Conservation (phyloP, 1,140 invertebrate species). For the Cardiocondyla obscurior region DNA sequence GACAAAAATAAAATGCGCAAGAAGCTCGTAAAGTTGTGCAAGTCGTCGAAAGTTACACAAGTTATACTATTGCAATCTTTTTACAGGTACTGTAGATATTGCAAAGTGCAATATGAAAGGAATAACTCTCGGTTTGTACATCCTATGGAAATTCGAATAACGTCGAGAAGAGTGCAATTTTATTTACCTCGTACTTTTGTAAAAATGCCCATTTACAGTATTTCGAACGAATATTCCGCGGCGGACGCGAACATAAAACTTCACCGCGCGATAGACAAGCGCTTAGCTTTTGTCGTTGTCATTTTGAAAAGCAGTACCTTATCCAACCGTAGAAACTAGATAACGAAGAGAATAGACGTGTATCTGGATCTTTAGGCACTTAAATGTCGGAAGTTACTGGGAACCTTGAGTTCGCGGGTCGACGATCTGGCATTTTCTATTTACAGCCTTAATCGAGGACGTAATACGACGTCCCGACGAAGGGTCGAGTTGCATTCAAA, state of each 20-base stretch:
- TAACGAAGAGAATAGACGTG: slow-evolving; percentile 66
- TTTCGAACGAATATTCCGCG: slow-evolving; percentile 1
- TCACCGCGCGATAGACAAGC: not conserved
- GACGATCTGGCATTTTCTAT: slow-evolving; percentile 64
- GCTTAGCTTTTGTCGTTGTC: slow-evolving; percentile 1
- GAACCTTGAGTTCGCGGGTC: slow-evolving; percentile 65
- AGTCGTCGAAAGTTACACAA: not conserved
- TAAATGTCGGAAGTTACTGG: slow-evolving; percentile 68
- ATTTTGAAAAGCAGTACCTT: slow-evolving; percentile 57
- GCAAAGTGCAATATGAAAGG: not conserved
- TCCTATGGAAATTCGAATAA: slow-evolving; percentile 1
- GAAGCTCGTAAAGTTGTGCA: not conserved
- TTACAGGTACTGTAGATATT: slow-evolving; percentile 32
- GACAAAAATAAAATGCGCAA: not conserved
- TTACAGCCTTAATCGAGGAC: slow-evolving; percentile 65
- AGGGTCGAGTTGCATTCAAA: slow-evolving; percentile 37
- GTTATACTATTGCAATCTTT: slow-evolving; percentile 19
- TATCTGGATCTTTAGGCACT: slow-evolving; percentile 67
- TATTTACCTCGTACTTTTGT: not conserved
- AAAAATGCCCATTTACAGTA: not conserved
- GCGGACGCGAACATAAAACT: not conserved
- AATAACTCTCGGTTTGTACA: not conserved
- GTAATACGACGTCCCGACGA: slow-evolving; percentile 35
- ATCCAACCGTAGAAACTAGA: slow-evolving; percentile 67
- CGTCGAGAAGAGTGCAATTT: slow-evolving; percentile 10